Percentiles rank a stretch among this genome's conserved stretches.
Evolutionary conservation across 2,888 invertebrate genomes (phyloP).

Genomic region (Pyrrhosoma nymphula): DNA sequence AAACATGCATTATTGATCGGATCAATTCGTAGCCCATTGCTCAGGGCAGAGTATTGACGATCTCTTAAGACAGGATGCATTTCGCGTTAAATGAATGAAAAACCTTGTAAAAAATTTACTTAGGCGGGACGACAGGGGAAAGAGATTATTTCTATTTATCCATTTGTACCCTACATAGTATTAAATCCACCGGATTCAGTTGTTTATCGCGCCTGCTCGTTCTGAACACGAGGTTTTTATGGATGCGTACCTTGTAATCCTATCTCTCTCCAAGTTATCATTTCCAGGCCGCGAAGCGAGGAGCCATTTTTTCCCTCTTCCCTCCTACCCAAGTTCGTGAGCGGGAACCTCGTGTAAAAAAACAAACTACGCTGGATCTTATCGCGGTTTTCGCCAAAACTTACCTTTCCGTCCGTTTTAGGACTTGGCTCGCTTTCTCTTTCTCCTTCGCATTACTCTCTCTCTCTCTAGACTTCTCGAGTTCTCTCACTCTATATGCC

Average conservation of each 20-base stretch:
- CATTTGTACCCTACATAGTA: no score
- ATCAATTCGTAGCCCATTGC: no score
- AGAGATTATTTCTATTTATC: no score
- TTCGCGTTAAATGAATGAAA: no score
- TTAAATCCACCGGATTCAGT: neutral
- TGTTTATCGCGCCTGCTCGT: neutral
- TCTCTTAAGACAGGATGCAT: no score
- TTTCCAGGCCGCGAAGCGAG: neutral
- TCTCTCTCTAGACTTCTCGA: neutral
- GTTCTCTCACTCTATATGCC: neutral
- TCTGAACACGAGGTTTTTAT: neutral
- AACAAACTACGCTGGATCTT: neutral
- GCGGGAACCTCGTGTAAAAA: neutral
- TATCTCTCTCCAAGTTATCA: neutral
- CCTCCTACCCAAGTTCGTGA: neutral
- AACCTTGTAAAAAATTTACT: no score
- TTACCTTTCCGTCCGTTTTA: neutral
- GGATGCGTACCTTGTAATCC: neutral
- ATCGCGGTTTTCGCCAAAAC: slow-evolving; percentile 5
- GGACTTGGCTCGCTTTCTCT: neutral
- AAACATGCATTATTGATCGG: no score
- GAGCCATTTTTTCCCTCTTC: neutral
- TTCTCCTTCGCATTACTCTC: neutral
- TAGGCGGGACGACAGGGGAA: no score
- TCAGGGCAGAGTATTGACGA: no score